Percentiles rank a stretch among this genome's conserved stretches.
phyloP scores from a whole-genome alignment of 2,888 invertebrate species.

The Tipula confusa region DNA sequence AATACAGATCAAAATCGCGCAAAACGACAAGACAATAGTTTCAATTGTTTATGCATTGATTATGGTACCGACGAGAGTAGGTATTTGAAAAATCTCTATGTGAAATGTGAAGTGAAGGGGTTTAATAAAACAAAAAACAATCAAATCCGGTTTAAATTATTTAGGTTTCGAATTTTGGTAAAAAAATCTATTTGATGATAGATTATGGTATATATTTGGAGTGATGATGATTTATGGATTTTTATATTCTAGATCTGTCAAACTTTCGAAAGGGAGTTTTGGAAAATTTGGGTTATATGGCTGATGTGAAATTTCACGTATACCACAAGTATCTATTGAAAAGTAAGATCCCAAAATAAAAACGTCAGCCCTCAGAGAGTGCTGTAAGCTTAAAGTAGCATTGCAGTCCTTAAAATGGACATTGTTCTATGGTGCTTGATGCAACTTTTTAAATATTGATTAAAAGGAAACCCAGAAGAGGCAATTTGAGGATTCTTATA shows the following conservation, averaged over 20 bases:
- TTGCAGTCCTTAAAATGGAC: too few relatives aligned
- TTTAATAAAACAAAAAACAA: background rate
- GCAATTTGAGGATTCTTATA: too few relatives aligned
- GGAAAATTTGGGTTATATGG: too few relatives aligned
- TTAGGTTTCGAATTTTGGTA: background rate
- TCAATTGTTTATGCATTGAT: background rate
- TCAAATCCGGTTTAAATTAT: background rate
- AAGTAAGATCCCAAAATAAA: too few relatives aligned
- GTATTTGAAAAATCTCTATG: background rate
- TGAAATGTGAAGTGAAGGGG: background rate
- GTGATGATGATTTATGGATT: background rate
- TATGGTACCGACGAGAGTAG: background rate
- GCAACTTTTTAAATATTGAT: too few relatives aligned
- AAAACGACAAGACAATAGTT: background rate
- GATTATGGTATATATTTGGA: background rate
- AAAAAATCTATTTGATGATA: background rate
- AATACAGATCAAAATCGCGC: background rate
- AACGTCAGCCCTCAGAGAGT: too few relatives aligned
- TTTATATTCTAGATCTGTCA: background rate
- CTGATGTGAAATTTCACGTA: too few relatives aligned
- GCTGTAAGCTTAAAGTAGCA: too few relatives aligned
- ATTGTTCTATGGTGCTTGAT: too few relatives aligned
- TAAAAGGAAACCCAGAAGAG: too few relatives aligned
- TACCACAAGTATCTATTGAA: too few relatives aligned
- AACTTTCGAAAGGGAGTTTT: too few relatives aligned